These are phyloP conservation scores for Brachymystax lenok DNA, from an alignment of 2,797 vertebrate species.

Conservation along the genomic window DNA sequence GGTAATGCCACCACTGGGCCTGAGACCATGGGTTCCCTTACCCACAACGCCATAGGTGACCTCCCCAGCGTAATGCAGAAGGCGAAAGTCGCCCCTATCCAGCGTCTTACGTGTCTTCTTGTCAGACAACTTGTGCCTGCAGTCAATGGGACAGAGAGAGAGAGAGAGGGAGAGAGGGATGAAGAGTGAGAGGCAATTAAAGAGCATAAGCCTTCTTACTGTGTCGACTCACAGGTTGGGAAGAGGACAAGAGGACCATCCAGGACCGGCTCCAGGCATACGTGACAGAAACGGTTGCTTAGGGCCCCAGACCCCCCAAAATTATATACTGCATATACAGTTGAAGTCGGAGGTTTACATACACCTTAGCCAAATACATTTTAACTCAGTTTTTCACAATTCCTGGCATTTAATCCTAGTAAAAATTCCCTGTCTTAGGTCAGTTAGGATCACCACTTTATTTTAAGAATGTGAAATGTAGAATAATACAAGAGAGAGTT, in stretches of 20 bases:
- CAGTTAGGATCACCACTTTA: too few species aligned
- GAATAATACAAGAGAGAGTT: too few species aligned
- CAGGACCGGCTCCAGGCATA: too few species aligned
- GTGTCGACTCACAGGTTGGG: slow-evolving; percentile 34
- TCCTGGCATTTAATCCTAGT: too few species aligned
- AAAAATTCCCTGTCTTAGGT: too few species aligned
- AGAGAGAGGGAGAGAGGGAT: background rate
- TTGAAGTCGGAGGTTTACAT: too few species aligned
- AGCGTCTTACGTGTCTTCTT: slow-evolving; percentile 87
- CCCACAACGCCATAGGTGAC: slow-evolving; percentile 96
- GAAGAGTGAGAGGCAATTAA: slow-evolving; percentile 50
- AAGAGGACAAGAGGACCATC: slow-evolving; percentile 33
- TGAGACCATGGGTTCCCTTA: slow-evolving; percentile 79
- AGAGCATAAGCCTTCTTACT: slow-evolving; percentile 45
- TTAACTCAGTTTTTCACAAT: too few species aligned
- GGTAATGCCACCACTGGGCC: slow-evolving; percentile 41
- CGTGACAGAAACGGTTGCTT: too few species aligned
- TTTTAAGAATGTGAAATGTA: too few species aligned
- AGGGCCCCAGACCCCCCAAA: too few species aligned
- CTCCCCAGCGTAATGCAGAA: slow-evolving; percentile 94
- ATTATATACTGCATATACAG: too few species aligned
- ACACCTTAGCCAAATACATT: too few species aligned
- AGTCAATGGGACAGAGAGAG: slow-evolving; percentile 41
- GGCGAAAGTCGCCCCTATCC: slow-evolving; percentile 91
- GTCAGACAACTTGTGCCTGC: slow-evolving; percentile 91